phyloP scores from a whole-genome alignment of 2,113 vertebrate species.

The Hipposideros armiger region DNA sequence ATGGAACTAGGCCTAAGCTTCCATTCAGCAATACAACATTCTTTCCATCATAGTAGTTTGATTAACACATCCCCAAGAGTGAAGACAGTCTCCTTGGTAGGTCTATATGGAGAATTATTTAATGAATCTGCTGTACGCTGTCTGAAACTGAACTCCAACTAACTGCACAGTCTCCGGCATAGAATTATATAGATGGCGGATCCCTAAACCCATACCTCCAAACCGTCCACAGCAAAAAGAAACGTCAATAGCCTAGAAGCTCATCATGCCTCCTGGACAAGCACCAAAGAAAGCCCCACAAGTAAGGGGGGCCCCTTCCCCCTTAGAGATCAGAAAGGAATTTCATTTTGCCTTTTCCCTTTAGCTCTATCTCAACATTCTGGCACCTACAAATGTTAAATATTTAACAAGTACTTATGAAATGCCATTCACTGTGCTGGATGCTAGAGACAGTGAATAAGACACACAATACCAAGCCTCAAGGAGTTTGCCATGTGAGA shows the following conservation, averaged over 20 bases:
- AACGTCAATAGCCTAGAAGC: background rate
- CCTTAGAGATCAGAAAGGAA: background rate
- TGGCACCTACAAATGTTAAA: background rate
- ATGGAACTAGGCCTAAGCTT: background rate
- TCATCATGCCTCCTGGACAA: background rate
- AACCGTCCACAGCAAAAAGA: background rate
- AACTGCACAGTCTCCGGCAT: background rate
- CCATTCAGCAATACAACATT: background rate
- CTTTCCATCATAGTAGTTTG: conserved; percentile 7
- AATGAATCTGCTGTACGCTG: background rate
- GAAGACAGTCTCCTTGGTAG: background rate
- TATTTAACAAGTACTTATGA: conserved; percentile 24
- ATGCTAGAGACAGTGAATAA: background rate
- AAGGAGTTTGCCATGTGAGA: background rate
- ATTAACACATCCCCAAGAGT: conserved; percentile 17
- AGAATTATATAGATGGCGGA: conserved; percentile 29
- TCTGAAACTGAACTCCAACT: conserved; percentile 40
- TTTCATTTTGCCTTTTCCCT: background rate
- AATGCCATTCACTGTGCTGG: background rate
- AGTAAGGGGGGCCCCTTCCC: background rate
- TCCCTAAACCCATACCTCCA: background rate
- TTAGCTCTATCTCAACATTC: conserved; percentile 21
- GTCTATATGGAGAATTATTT: background rate
- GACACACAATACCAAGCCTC: background rate
- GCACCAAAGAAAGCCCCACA: background rate